phyloP scores from a whole-genome alignment of 2,113 vertebrate species.

The Muntiacus reevesi region DNA sequence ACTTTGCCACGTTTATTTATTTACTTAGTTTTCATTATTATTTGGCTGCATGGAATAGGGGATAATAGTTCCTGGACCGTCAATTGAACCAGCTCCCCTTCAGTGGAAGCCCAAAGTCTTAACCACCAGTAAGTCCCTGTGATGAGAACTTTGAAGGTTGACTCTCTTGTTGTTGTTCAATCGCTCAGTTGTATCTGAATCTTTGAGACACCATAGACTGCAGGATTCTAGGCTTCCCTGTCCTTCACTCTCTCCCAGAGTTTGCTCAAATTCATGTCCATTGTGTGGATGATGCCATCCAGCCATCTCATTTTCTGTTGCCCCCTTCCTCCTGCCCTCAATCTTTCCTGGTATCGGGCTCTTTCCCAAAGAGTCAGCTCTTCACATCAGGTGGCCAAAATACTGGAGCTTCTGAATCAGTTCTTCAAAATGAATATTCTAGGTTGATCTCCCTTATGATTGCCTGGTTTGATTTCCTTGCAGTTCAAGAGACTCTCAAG shows the following conservation, averaged over 20 bases:
- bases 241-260: not conserved
- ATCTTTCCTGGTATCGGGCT: accelerated
- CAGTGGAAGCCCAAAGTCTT: not conserved
- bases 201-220: not conserved
- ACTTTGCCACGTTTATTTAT: not conserved
- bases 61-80: not conserved
- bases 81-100: not conserved
- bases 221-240: not conserved
- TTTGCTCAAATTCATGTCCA: not conserved
- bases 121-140: not conserved
- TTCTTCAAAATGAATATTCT: not conserved
- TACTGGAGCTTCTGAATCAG: not conserved
- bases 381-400: not conserved
- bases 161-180: not conserved
- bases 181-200: not conserved
- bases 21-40: not conserved
- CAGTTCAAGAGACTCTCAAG: no score
- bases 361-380: not conserved
- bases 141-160: not conserved
- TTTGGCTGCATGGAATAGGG: not conserved
- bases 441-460: not conserved
- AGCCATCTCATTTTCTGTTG: not conserved
- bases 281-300: not conserved
- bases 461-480: not conserved
- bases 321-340: not conserved